phyloP scores from a whole-genome alignment of 2,797 vertebrate species.

The Taeniopygia guttata region DNA sequence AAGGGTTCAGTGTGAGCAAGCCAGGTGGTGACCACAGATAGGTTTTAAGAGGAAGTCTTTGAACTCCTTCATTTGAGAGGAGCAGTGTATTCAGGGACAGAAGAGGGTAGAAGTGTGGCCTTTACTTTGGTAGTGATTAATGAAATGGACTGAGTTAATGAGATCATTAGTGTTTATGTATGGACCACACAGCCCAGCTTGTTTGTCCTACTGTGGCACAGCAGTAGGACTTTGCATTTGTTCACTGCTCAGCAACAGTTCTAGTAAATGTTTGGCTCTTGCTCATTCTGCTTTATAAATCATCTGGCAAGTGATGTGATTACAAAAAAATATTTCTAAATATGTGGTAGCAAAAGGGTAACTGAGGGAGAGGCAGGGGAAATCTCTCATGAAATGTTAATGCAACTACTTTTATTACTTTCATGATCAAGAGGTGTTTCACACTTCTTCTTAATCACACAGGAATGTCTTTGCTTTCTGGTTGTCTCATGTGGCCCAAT shows the following conservation, averaged over 20 bases:
- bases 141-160: not conserved
- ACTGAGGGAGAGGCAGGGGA: not conserved
- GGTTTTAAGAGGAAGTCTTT: not conserved
- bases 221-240: not conserved
- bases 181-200: not conserved
- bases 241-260: not conserved
- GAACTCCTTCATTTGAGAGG: not conserved
- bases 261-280: not conserved
- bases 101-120: not conserved
- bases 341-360: not conserved
- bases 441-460: not conserved
- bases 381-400: not conserved
- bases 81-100: not conserved
- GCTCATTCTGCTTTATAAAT: not conserved
- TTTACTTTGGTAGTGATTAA: not conserved
- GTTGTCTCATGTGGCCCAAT: not conserved
- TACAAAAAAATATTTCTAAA: not conserved
- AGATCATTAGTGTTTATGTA: not conserved
- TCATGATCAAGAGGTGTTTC: not conserved
- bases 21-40: not conserved
- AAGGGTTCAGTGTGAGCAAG: not conserved
- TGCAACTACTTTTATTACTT: not conserved
- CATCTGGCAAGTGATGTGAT: not conserved
- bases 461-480: not conserved
- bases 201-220: not conserved